These are phyloP conservation scores for Mormyrops attenuatus DNA, from an alignment of 2,797 vertebrate species.

Conservation along the genomic window DNA sequence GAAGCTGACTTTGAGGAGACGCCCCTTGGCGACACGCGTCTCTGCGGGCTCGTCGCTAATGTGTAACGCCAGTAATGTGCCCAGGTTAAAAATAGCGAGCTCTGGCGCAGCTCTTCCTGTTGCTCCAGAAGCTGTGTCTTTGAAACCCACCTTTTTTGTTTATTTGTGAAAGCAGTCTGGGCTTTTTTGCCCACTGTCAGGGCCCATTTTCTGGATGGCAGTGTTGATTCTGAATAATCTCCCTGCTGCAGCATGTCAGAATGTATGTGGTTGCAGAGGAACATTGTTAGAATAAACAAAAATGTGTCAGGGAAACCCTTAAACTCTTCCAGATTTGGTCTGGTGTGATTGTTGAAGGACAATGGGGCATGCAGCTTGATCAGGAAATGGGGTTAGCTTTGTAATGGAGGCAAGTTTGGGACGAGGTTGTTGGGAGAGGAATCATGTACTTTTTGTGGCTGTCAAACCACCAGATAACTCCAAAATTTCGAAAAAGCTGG, in stretches of 20 bases:
- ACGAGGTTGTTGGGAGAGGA: background rate
- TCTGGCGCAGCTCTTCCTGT: slow-evolving; percentile 44
- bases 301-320: slow-evolving; percentile 8
- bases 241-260: slow-evolving; percentile 27
- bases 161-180: slow-evolving; percentile 20
- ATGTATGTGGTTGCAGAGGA: slow-evolving; percentile 18
- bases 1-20: slow-evolving; percentile 87
- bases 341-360: background rate
- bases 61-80: slow-evolving; percentile 68
- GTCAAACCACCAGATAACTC: background rate
- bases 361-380: background rate
- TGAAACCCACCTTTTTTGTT: slow-evolving; percentile 18
- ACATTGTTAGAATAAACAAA: slow-evolving; percentile 23
- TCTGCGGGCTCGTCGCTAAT: slow-evolving; percentile 70
- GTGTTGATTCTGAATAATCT: slow-evolving; percentile 35
- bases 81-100: slow-evolving; percentile 69
- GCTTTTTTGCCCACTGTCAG: slow-evolving; percentile 21
- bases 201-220: slow-evolving; percentile 26
- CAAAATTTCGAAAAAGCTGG: background rate
- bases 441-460: background rate
- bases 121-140: slow-evolving; percentile 14
- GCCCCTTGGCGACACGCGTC: slow-evolving; percentile 65
- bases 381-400: background rate
- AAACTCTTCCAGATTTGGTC: background rate
- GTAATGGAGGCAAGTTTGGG: background rate